Percentiles rank a stretch among this genome's conserved stretches.
Conservation (phyloP, 2,888 invertebrate genomes). For the Hirtodrosophila trivittata region DNA sequence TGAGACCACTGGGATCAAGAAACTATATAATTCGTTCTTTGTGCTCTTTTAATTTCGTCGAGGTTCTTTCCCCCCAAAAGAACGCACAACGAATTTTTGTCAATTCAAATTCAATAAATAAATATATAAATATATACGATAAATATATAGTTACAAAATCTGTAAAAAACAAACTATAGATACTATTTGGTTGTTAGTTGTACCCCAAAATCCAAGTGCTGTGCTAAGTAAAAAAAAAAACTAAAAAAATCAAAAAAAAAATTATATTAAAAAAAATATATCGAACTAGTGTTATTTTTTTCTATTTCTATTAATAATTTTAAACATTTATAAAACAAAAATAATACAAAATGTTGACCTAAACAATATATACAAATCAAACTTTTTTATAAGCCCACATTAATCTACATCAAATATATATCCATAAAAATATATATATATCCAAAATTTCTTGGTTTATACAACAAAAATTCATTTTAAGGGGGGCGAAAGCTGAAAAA, state of each 20-base stretch:
- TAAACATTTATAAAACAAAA: slow-evolving; percentile 15
- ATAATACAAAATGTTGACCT: slow-evolving; percentile 61
- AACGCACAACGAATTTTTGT: slow-evolving; percentile 70
- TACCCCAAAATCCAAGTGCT: slow-evolving; percentile 54
- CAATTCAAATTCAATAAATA: slow-evolving; percentile 46
- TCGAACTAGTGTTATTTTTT: slow-evolving; percentile 35
- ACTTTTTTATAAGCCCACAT: slow-evolving; percentile 23
- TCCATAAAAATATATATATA: slow-evolving; percentile 7
- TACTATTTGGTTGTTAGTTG: slow-evolving; percentile 79
- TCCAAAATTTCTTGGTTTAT: background rate
- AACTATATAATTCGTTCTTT: slow-evolving; percentile 94
- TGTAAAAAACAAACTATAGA: slow-evolving; percentile 55
- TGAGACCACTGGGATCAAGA: slow-evolving; percentile 93
- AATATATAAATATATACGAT: slow-evolving; percentile 33
- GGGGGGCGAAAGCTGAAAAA: slow-evolving; percentile 36
- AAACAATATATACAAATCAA: slow-evolving; percentile 22
- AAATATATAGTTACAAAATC: slow-evolving; percentile 37
- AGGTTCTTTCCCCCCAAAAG: slow-evolving; percentile 34
- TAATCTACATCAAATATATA: slow-evolving; percentile 59
- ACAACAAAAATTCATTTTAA: slow-evolving; percentile 15
- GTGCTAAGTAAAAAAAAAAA: slow-evolving; percentile 42
- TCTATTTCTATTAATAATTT: slow-evolving; percentile 35
- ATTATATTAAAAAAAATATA: slow-evolving; percentile 18
- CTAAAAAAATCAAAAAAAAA: slow-evolving; percentile 28
- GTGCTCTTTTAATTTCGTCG: slow-evolving; percentile 89